Evolutionary conservation across 1,140 invertebrate species (phyloP), one percentile per base, ranked within the genome.

Genomic region (Triops cancriformis): DNA sequence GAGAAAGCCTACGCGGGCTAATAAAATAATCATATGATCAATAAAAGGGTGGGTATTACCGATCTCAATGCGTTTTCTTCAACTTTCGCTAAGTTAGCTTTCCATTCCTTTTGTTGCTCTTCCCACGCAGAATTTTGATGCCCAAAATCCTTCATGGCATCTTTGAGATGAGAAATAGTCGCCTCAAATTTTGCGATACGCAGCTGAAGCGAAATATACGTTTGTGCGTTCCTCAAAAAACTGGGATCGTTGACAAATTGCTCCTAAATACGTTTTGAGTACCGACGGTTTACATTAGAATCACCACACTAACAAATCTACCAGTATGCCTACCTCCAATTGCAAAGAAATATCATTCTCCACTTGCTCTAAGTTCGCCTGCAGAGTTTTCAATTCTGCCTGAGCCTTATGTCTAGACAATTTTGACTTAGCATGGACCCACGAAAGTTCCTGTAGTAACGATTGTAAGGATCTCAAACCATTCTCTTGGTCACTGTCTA

Each of bases 361-460:
- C 37, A 42, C 74, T 73, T 23, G 31, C 12, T 76, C 77, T 27
- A 78, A 73, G 12, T 78, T 73, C 7, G 27, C 23, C 31, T 73
- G 27, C n/a, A 78, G 43, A 1, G 31, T 10, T 14, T 7, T 10
- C 3, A 45, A 26, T 78, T 74, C n/a, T 37, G 31, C 42, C 31
- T 78, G 64, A 1, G 77, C 31, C 37, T 37, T 74, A 26, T 74
- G 26, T 9, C 26, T 45, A 28, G 64, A 26, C 73, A 42, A 14
- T 26, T 42, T 31, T 27, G 42, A 43, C 11, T 45, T 41, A n/a
- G 73, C n/a, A 26, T 78, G 43, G 42, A 27, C 18, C 77, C 77
- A 78, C n/a, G 72, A 78, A 2, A 78, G 73, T 18, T 78, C 42
- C 6, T 74, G 72, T 11, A 78, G 26, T 10, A 78, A 45, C 37